Evolutionary conservation across 2,797 vertebrate species (phyloP).

Genomic region (Dipus sagitta): DNA sequence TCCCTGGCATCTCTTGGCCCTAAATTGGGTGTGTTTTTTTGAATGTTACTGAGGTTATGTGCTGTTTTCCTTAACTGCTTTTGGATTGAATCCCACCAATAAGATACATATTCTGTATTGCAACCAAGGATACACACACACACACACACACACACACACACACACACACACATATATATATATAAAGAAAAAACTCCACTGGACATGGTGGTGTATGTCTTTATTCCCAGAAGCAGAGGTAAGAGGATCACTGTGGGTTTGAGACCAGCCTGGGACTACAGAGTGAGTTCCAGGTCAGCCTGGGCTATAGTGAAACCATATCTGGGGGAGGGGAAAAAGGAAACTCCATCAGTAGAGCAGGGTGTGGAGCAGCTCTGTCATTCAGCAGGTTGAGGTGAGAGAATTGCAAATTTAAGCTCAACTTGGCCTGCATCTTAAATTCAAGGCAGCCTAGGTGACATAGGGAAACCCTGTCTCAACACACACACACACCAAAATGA

Average conservation of each 20-base stretch:
- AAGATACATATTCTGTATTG: conserved; percentile 31
- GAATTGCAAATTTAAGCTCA: background rate
- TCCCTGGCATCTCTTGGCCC: background rate
- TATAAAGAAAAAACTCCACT: too few relatives aligned
- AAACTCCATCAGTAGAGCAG: background rate
- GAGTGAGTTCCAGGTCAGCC: too few relatives aligned
- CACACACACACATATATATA: too few relatives aligned
- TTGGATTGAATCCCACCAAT: background rate
- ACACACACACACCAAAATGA: too few relatives aligned
- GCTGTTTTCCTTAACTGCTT: conserved; percentile 13
- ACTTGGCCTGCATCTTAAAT: background rate
- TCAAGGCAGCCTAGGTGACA: background rate
- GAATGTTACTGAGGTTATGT: background rate
- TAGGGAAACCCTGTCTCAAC: background rate
- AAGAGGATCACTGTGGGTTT: too few relatives aligned
- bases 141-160: too few relatives aligned
- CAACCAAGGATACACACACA: background rate
- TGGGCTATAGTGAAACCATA: too few relatives aligned
- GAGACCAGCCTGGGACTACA: too few relatives aligned
- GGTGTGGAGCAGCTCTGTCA: background rate
- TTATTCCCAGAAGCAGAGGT: too few relatives aligned
- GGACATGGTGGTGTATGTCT: too few relatives aligned
- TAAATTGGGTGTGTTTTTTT: background rate
- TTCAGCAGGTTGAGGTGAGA: background rate
- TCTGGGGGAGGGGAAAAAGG: background rate